phyloP scores from a whole-genome alignment of 1,140 invertebrate species.

The Microplitis mediator region DNA sequence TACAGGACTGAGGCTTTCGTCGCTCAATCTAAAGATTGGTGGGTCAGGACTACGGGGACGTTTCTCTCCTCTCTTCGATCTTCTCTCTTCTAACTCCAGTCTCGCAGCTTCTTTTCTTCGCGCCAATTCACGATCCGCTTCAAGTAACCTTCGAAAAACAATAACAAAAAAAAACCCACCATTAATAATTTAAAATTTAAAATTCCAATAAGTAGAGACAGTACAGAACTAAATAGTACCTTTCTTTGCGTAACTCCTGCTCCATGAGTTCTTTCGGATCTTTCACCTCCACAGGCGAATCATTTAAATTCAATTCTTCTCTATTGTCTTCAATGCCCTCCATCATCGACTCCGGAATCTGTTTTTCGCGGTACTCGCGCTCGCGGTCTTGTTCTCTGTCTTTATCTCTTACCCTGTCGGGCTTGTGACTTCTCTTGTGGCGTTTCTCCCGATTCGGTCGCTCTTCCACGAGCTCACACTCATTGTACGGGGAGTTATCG shows the following conservation, averaged over 20 bases:
- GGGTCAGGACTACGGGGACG: constrained; percentile 54
- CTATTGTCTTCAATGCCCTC: constrained; percentile 4
- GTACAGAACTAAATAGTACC: constrained; percentile 49
- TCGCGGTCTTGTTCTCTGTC: constrained; percentile 56
- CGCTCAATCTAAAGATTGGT: constrained; percentile 50
- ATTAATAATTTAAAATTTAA: constrained; percentile 33
- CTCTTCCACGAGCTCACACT: constrained; percentile 55
- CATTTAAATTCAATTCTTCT: constrained; percentile 37
- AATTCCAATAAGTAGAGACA: constrained; percentile 19
- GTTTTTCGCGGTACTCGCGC: constrained; percentile 54
- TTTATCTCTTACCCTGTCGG: constrained; percentile 49
- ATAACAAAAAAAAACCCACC: not conserved
- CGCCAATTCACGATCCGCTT: constrained; percentile 74
- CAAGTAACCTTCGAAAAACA: constrained; percentile 42
- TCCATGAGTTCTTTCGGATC: constrained; percentile 57
- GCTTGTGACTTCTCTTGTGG: constrained; percentile 59
- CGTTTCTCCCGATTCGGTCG: constrained; percentile 56
- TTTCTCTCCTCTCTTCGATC: constrained; percentile 63
- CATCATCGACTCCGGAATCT: constrained; percentile 45
- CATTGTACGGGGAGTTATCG: constrained; percentile 56
- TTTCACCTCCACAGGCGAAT: constrained; percentile 41
- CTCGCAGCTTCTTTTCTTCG: constrained; percentile 74
- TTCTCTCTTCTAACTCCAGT: constrained; percentile 63
- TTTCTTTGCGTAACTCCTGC: constrained; percentile 70
- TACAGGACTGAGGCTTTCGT: constrained; percentile 47